Evolutionary conservation across 2,113 vertebrate species (phyloP).

Genomic region (Perca fluviatilis): DNA sequence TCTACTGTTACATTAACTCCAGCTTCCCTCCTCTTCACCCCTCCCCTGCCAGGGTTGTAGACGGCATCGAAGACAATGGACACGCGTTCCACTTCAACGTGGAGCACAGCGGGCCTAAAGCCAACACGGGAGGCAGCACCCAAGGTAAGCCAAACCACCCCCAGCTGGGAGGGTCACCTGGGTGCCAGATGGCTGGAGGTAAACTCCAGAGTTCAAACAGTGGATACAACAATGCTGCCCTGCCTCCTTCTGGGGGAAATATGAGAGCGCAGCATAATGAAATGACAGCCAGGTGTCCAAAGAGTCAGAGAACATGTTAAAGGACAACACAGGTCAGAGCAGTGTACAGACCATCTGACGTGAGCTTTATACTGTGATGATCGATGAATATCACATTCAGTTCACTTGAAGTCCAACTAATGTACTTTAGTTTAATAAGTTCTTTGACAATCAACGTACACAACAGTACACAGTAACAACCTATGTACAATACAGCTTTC

Average conservation of each 20-base stretch:
- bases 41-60: constrained; percentile 88
- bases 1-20: constrained; percentile 75
- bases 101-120: constrained; percentile 67
- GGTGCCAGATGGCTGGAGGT: constrained; percentile 71
- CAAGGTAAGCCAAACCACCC: constrained; percentile 72
- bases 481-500: not conserved
- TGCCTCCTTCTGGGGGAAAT: constrained; percentile 65
- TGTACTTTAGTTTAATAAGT: constrained; percentile 11
- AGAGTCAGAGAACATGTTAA: constrained; percentile 62
- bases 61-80: constrained; percentile 93
- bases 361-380: constrained; percentile 11
- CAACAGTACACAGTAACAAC: not conserved
- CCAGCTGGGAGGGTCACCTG: constrained; percentile 55
- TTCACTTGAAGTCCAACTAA: constrained; percentile 36
- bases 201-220: constrained; percentile 53
- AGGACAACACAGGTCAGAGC: constrained; percentile 62
- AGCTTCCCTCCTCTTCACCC: constrained; percentile 35
- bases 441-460: not conserved
- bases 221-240: constrained; percentile 30
- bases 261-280: constrained; percentile 55
- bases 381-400: constrained; percentile 37
- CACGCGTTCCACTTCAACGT: constrained; percentile 88
- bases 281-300: constrained; percentile 57
- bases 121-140: constrained; percentile 55
- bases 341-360: constrained; percentile 26